These are phyloP conservation scores for Buphagus erythrorhynchus DNA, from an alignment of 2,797 vertebrate species.

Conservation along the genomic window DNA sequence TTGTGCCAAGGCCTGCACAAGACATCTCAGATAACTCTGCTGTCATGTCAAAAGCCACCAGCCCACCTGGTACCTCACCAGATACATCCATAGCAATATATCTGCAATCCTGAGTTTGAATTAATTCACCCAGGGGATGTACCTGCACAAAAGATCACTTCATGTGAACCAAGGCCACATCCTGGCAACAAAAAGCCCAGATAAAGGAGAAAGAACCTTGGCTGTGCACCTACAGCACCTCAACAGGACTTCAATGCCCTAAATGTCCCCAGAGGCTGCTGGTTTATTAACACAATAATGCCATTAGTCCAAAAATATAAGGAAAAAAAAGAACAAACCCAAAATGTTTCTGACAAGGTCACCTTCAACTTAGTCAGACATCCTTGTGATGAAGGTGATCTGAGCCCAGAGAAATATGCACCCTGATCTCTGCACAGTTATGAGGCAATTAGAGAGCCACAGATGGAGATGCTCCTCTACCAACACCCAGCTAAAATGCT, in stretches of 20 bases:
- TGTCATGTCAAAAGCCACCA: neutral
- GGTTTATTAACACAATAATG: neutral
- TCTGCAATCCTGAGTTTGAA: neutral
- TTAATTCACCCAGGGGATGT: neutral
- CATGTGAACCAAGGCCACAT: neutral
- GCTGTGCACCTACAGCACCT: neutral
- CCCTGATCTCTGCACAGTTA: neutral
- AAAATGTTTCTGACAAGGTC: neutral
- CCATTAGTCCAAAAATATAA: neutral
- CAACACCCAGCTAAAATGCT: neutral
- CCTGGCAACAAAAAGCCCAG: neutral
- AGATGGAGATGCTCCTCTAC: neutral
- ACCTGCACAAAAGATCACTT: neutral
- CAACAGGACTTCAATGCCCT: neutral
- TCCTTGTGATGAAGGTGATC: neutral
- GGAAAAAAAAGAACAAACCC: neutral
- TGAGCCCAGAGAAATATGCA: neutral
- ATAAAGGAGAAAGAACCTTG: neutral
- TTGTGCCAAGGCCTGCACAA: neutral
- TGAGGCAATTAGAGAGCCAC: slow-evolving; percentile 9
- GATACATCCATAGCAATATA: accelerated
- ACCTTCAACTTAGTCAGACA: neutral
- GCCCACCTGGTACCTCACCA: neutral
- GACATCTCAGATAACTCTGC: neutral
- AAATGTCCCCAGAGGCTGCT: neutral